Base-by-base conservation (phyloP, 1,140 invertebrate genomes). In the Odontomachus brunneus region DNA sequence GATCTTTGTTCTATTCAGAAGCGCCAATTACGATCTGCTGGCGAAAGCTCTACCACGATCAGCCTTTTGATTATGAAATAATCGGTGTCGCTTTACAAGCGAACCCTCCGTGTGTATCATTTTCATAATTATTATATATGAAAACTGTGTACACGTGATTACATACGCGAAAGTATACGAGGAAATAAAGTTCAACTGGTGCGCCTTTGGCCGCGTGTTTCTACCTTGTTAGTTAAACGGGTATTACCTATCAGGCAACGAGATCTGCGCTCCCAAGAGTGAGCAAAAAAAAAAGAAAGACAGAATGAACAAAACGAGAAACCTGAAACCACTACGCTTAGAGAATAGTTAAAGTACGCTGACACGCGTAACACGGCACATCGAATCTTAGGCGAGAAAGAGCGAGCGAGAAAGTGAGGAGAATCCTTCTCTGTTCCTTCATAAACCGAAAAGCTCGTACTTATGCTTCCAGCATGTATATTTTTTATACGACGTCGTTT, bases 401-500 rank as follows among this genome's bases (percentile, higher is more conserved):
- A 44, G 38, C 3, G 38, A 44, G 38, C 3, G 38, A 44, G 9
- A 44, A 7, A 44, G 38, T 3, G 29, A 33, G 29, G 5, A 5
- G 5, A 5, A 11, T 71, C 22, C 29, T 80, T 59, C 51, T 71
- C 38, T 59, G 65, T 80, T 69, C 38, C 29, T 69, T 78, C 17
- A 2, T 57, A 83, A 17, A 29, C 51, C 62, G 83, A 66, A 78
- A 87, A 44, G 38, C 69, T 89, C 82, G 88, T 92, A 91, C 85
- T 92, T 91, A 91, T 90, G 87, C 88, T 91, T 90, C 87, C 88
- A 69, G 88, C 85, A 90, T 91, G 76, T 84, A 89, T 91, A 91
- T 91, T 91, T 91, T 91, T 90, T 91, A 91, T 91, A 91, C 82
- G 60, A 89, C 74, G 71, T 84, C 84, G 82, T 89, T 89, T 89